Conservation (phyloP, 2,113 vertebrate species). For the Tenrec ecaudatus region DNA sequence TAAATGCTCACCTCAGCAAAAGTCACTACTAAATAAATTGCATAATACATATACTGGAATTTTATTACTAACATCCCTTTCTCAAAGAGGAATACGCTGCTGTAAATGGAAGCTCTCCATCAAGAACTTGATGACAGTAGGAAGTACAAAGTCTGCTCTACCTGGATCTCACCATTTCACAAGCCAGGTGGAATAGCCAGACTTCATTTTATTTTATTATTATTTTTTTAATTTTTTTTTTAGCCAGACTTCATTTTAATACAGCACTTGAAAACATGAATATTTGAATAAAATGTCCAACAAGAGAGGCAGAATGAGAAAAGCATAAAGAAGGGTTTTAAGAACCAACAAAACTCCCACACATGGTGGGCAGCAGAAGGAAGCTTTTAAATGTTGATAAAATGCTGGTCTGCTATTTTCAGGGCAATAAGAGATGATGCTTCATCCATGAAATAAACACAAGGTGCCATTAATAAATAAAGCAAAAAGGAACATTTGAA, state of each 20-base stretch:
- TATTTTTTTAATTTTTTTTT: too few species aligned
- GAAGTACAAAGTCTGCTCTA: background rate
- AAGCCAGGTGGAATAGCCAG: background rate
- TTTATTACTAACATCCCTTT: background rate
- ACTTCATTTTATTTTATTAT: background rate
- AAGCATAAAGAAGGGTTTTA: background rate
- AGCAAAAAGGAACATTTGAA: background rate
- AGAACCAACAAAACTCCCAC: background rate
- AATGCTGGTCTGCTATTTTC: background rate
- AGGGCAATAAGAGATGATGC: background rate
- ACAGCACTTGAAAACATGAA: too few species aligned
- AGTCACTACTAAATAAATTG: background rate
- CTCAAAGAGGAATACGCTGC: background rate
- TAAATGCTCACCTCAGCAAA: background rate
- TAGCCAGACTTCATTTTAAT: background rate
- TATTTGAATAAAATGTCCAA: background rate
- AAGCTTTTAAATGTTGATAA: slow-evolving; percentile 14
- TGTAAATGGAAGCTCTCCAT: background rate
- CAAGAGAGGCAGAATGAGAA: background rate
- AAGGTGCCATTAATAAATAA: background rate
- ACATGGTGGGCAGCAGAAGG: background rate
- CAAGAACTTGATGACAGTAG: background rate
- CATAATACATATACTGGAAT: background rate
- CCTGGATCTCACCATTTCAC: fast-evolving
- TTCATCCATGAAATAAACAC: background rate